A percentile compares a stretch with the other conserved stretches of the same genome.
These are phyloP conservation scores for Melanogrammus aeglefinus DNA, from an alignment of 2,797 vertebrate species.

Conservation along the genomic window DNA sequence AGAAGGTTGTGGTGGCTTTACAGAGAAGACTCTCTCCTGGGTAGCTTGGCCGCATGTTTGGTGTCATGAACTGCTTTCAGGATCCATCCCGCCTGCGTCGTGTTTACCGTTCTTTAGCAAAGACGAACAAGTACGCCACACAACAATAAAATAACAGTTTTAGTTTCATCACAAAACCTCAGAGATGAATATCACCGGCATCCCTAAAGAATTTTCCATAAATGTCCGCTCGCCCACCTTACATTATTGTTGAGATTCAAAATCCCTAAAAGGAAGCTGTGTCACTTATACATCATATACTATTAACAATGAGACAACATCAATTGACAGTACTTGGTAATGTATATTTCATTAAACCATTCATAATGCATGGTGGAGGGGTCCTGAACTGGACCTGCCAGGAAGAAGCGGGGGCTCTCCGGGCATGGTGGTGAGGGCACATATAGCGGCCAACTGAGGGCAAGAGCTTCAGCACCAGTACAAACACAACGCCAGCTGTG, in stretches of 20 bases:
- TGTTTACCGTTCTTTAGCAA: constrained; percentile 91
- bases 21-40: constrained; percentile 94
- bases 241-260: neutral
- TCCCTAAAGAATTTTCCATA: neutral
- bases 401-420: constrained; percentile 95
- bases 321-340: neutral
- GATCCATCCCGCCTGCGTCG: constrained; percentile 96
- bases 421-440: constrained; percentile 91
- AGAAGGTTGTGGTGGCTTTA: constrained; percentile 65
- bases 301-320: neutral
- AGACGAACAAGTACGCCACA: constrained; percentile 7
- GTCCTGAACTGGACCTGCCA: constrained; percentile 81
- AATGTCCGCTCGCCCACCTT: too few species aligned
- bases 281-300: neutral
- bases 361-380: constrained; percentile 12
- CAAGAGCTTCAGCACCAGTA: constrained; percentile 94
- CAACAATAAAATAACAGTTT: neutral
- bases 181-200: neutral
- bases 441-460: constrained; percentile 93
- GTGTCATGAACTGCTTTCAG: constrained; percentile 97
- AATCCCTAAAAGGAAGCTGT: neutral
- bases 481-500: constrained; percentile 98
- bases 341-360: constrained; percentile 7
- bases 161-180: neutral
- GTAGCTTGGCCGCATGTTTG: constrained; percentile 94